Base-by-base conservation (phyloP, 2,888 invertebrate genomes). In the Orchestes rusci region DNA sequence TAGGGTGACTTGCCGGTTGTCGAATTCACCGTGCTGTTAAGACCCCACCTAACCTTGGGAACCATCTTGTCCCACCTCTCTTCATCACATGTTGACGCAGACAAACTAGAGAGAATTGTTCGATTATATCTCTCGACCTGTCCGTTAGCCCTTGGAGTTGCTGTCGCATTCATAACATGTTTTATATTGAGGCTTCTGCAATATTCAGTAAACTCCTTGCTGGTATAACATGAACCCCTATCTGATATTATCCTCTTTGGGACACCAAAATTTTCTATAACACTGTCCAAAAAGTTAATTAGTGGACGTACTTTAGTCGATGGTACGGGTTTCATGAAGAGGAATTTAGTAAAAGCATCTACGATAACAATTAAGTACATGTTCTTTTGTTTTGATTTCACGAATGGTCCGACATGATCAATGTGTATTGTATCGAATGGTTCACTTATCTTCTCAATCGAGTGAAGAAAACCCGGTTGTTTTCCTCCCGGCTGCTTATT, bases 71-170 rank as follows among this genome's bases (percentile, higher is more conserved):
- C 64, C 66, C 66, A 31, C 52, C 53, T 13, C 18, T 57, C 60
- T 41, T 62, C 63, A 16, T 48, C 47, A 8, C 20, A 7, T 2
- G 38, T 38, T 27, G 59, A 53, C 2, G 59, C 57, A 12, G 10
- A 17, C n/a, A 27, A 16, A 15, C 19, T 29, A 55, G 52, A 7
- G 57, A 34, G 2, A 60, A 63, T 43, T 1, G 59, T 64, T 1
- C 58, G 41, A 41, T 63, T 64, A 12, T 59, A 50, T 15, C 62
- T 42, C 40, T 54, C 66, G 1, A 59, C n/a, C n/a, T n/a, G n/a
- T n/a, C n/a, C n/a, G n/a, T n/a, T n/a, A n/a, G n/a, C n/a, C n/a
- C n/a, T n/a, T 10, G 5, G 23, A 7, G 59, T 58, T 4, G 60
- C 57, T 1, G 0, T 61, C 57, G 62, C 56, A 13, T 31, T 31